A percentile compares a stretch with the other conserved stretches of the same genome.
phyloP scores from a whole-genome alignment of 2,888 invertebrate species.

The Aleiodes alternator region DNA sequence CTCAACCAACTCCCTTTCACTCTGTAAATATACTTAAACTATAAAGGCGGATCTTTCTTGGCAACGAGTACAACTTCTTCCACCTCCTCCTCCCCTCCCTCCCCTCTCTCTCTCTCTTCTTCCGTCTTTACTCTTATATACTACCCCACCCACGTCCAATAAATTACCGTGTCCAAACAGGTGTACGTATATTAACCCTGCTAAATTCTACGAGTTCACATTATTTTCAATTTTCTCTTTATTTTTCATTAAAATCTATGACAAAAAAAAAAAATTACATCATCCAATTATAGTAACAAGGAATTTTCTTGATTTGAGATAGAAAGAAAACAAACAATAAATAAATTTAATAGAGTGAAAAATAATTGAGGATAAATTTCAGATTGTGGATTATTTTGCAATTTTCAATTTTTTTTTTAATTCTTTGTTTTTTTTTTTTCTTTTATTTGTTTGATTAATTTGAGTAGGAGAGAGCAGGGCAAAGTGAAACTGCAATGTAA shows the following conservation, averaged over 20 bases:
- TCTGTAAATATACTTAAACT: constrained; percentile 32
- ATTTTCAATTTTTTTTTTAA: background rate
- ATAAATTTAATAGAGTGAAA: background rate
- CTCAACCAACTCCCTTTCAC: constrained; percentile 5
- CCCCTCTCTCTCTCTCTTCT: background rate
- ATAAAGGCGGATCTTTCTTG: constrained; percentile 35
- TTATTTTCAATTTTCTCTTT: constrained; percentile 35
- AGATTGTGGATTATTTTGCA: too few species aligned
- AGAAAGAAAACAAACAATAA: background rate
- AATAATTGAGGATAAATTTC: too few species aligned
- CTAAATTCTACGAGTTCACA: constrained; percentile 50
- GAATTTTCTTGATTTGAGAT: background rate
- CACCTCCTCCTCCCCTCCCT: background rate
- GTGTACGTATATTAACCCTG: constrained; percentile 67
- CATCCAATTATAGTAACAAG: constrained; percentile 28
- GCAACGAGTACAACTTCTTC: constrained; percentile 1
- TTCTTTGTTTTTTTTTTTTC: constrained; percentile 28
- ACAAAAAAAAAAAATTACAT: background rate
- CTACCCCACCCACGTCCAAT: constrained; percentile 57
- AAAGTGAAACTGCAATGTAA: too few species aligned
- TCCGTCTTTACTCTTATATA: background rate
- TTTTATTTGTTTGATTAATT: background rate
- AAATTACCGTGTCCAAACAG: constrained; percentile 68
- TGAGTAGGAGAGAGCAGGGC: background rate
- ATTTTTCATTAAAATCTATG: background rate